Conservation (phyloP, 2,113 vertebrate species). For the Smithornis capensis region DNA sequence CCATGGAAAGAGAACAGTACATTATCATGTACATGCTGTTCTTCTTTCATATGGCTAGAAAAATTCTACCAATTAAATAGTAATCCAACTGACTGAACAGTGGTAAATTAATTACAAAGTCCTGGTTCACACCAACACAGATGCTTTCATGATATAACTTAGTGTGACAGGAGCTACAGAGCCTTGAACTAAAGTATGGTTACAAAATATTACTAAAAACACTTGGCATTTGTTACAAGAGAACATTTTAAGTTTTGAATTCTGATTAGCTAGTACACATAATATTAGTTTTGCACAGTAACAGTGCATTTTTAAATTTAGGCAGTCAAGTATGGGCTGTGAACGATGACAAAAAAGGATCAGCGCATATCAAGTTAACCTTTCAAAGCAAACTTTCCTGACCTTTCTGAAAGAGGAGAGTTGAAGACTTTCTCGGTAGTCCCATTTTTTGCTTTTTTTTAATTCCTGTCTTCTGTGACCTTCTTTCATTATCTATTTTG, state of each 20-base stretch:
- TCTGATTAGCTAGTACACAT: background rate
- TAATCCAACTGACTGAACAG: background rate
- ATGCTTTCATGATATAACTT: background rate
- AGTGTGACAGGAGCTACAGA: background rate
- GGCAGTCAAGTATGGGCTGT: background rate
- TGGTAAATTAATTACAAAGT: slow-evolving; percentile 3
- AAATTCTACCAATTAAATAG: background rate
- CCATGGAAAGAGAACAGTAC: background rate
- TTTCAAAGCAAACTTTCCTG: background rate
- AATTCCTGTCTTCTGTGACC: background rate
- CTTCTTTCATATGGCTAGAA: background rate
- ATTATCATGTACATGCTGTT: background rate
- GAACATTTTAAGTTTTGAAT: background rate
- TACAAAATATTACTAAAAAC: background rate
- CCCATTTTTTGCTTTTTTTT: background rate
- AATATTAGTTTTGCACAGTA: background rate
- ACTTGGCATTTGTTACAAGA: background rate
- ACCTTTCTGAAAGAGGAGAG: background rate
- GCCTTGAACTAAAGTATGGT: background rate
- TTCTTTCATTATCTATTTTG: background rate
- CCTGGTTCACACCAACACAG: background rate
- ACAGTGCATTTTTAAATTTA: background rate
- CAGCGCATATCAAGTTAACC: background rate
- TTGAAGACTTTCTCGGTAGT: background rate
- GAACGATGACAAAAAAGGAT: background rate